Evolutionary conservation across 53 echinoderm and acorn worm genomes (phyloP), one percentile per base, ranked within the genome.

Genomic region (Paracentrotus lividus): DNA sequence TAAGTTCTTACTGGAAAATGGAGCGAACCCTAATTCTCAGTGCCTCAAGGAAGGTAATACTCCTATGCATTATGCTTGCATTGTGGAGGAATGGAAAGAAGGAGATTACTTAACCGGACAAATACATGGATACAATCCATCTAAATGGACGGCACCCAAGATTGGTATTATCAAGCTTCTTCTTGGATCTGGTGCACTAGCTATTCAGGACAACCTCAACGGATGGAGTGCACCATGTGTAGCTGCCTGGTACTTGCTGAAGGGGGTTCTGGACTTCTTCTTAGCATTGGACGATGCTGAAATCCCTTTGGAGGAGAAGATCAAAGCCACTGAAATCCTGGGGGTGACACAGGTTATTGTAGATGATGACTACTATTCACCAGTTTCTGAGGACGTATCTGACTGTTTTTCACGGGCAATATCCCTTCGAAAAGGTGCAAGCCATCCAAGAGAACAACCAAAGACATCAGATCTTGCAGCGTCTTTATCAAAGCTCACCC

Each of bases 1-100:
- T 8, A 7, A 55, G 36, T 53, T 29, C 45, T 33, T 86, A 36
- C 18, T 86, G 8, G 31, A 2, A 32, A 54, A 86, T 34, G 86
- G 86, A 18, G 86, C 86, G 20, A 33, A 55, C 36, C 86, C 86
- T 10, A 86, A 86, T 34, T 33, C 56, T 23, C 31, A 12, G 56
- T n/a, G 26, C 27, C 18, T 43, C 8, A 56, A 16, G 8, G 86
- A 86, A 0, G 86, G 86, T 8, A 56, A 86, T 23, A 86, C 86
- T 23, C 53, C 56, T 10, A 15, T 86, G 55, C 86, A 86, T 56
- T 86, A 26, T 86, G 56, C 86, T 20, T 86, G 86, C 56, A 86
- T 86, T 32, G 86, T 34, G n/a, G 78, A 44, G n/a, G 47, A 45
- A 26, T 26, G 7, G 15, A 14, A 66, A 27, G 5, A 23, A 66